phyloP scores from a whole-genome alignment of 1,140 invertebrate species.

The Cryptotermes secundus region DNA sequence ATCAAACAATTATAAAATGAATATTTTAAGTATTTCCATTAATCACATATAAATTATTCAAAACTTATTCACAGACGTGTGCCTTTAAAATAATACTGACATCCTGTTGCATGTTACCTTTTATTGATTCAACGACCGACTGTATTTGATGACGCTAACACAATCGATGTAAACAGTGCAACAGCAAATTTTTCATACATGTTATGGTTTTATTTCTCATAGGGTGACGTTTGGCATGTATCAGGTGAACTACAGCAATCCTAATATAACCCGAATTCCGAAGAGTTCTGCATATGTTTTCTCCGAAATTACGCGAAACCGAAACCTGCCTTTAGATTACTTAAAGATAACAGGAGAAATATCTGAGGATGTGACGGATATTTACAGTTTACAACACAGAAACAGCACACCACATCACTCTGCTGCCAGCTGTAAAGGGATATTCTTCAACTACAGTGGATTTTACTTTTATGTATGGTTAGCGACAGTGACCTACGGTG shows the following conservation, averaged over 20 bases:
- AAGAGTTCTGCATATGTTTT: not conserved
- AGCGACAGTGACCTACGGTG: not conserved
- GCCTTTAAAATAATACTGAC: too few species aligned
- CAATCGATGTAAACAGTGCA: too few species aligned
- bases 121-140: too few species aligned
- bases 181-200: too few species aligned
- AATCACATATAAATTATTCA: too few species aligned
- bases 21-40: too few species aligned
- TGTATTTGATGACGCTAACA: too few species aligned
- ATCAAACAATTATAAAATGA: too few species aligned
- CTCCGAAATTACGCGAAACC: not conserved
- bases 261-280: not conserved
- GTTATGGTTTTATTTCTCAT: too few species aligned
- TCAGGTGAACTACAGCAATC: not conserved
- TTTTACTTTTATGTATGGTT: not conserved
- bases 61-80: too few species aligned
- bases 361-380: not conserved
- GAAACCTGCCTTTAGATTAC: not conserved
- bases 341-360: not conserved
- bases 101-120: too few species aligned
- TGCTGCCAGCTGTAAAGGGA: not conserved
- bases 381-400: not conserved
- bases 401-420: not conserved
- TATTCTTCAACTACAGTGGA: not conserved
- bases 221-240: not conserved